Base-by-base conservation (phyloP, 2,797 vertebrate species). In the Lepilemur ruficaudatus region DNA sequence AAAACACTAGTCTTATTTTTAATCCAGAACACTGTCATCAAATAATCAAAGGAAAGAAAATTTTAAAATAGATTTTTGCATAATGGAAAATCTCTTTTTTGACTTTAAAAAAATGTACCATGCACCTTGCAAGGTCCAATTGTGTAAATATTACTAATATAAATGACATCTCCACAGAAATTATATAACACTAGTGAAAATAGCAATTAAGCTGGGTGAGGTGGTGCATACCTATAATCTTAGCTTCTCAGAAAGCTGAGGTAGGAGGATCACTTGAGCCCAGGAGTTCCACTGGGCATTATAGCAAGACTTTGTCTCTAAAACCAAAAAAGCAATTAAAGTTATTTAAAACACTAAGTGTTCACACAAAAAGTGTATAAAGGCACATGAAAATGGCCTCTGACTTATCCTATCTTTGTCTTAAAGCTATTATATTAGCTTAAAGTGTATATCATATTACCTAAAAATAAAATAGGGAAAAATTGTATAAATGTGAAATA, bases 311-410 rank as follows among this genome's bases (percentile, higher is more conserved):
- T 35, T n/a, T 79, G n/a, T 55, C 22, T 55, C 22, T 55, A 23
- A 55, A 48, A 52, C 75, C 32, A 94, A 94, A 93, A 82, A 50
- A 90, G 7, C 20, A 67, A 73, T 67, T 82, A 48, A 85, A 95
- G 20, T 86, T 75, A 76, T 81, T 97, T 90, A n/a, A 93, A 63
- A 55, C 1, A 65, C 9, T 38, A 86, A 63, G 0, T 61, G 1
- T 84, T 76, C 35, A 89, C 4, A 63, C 10, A 52, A 82, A 85
- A 70, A 18, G 57, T 25, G 9, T 69, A 28, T 38, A 78, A 70
- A 35, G 14, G 7, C 63, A 79, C 57, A 38, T 57, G 81, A 94
- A 94, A 61, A 32, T 57, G 15, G 17, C 61, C 41, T 92, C 12
- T 88, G 69, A 43, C 25, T 94, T 72, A 48, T 57, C 0, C 9